Conservation (phyloP, 2,797 vertebrate species). For the Anguilla marmorata region DNA sequence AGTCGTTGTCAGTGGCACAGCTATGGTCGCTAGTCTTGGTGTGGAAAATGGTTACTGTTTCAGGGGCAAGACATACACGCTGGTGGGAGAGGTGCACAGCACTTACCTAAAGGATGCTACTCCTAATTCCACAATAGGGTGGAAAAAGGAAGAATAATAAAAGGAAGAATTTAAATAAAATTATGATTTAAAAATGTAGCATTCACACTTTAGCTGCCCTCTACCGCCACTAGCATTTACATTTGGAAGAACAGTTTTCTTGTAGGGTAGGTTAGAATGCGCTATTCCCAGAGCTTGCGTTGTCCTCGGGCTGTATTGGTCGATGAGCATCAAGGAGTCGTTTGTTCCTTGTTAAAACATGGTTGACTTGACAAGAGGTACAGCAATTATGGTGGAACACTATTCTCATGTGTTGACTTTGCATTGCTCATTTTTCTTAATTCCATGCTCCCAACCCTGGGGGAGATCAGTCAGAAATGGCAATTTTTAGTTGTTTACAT, state of each 20-base stretch:
- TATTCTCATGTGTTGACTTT: conserved; percentile 22
- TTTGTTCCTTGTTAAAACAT: conserved; percentile 35
- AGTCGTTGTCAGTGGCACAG: neutral
- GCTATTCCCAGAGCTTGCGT: neutral
- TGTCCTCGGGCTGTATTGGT: conserved; percentile 30
- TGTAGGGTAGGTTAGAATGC: neutral
- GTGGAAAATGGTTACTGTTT: neutral
- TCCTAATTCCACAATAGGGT: neutral
- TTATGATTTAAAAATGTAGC: conserved; percentile 28
- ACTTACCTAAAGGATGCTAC: neutral
- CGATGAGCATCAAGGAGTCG: conserved; percentile 34
- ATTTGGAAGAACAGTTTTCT: conserved; percentile 36
- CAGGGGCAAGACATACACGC: neutral
- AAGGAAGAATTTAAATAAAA: neutral
- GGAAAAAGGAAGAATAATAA: no score
- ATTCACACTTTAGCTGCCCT: neutral
- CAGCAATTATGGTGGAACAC: conserved; percentile 23
- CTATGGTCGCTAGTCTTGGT: neutral
- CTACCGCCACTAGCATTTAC: neutral
- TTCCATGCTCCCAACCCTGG: neutral
- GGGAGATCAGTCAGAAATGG: conserved; percentile 13
- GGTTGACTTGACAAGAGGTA: conserved; percentile 27
- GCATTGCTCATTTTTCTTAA: conserved; percentile 4
- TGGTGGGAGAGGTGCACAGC: neutral
- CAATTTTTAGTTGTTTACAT: conserved; percentile 31